Conservation (phyloP, 2,797 vertebrate genomes). For the Sylvilagus floridanus region DNA sequence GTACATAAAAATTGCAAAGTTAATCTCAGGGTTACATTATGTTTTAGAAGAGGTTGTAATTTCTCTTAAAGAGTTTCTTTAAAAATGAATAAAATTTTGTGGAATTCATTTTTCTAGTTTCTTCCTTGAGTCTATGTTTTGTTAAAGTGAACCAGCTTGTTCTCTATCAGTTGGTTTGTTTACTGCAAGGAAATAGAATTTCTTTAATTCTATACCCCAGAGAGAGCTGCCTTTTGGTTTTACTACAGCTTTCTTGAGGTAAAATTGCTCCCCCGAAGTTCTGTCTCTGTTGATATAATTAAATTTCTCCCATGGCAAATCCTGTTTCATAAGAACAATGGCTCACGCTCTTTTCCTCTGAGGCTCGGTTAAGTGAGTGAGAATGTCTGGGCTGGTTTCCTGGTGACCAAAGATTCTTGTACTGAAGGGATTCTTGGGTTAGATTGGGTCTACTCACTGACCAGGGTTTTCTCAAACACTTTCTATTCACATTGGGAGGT, state of each 20-base stretch:
- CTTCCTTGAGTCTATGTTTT: not conserved
- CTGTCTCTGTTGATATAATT: conserved; percentile 18
- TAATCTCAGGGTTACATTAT: not conserved
- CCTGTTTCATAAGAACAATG: conserved; percentile 19
- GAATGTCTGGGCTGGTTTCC: conserved; percentile 15
- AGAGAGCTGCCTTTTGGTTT: not conserved
- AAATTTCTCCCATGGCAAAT: not conserved
- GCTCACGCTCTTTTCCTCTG: not conserved
- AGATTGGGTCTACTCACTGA: not conserved
- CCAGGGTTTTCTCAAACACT: conserved; percentile 21
- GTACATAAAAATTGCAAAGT: conserved; percentile 39
- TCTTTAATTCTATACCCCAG: not conserved
- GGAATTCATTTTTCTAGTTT: conserved; percentile 17
- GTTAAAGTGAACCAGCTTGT: not conserved
- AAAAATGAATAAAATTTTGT: not conserved
- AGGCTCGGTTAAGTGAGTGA: not conserved
- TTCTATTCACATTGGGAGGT: not conserved
- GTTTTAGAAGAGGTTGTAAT: conserved; percentile 6
- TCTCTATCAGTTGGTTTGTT: not conserved
- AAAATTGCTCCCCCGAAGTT: not conserved
- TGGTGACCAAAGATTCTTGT: not conserved
- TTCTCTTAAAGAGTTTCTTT: not conserved
- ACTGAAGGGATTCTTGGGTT: not conserved
- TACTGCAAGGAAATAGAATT: conserved; percentile 36
- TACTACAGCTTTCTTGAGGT: not conserved